Percentiles rank a stretch among this genome's conserved stretches.
Conservation (phyloP, 2,888 invertebrate species). For the Malacosoma neustria region DNA sequence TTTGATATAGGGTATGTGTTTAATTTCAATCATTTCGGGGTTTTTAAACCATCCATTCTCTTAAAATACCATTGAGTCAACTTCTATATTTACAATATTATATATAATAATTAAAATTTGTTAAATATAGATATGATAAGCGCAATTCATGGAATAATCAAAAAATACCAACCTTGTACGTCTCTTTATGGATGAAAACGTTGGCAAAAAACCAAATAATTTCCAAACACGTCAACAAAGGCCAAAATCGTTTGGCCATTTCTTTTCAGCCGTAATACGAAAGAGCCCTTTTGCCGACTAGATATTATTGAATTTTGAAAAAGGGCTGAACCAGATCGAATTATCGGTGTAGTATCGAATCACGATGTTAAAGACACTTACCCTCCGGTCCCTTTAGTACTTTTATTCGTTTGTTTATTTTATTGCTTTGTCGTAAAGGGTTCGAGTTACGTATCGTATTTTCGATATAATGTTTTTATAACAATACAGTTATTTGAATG, state of each 20-base stretch:
- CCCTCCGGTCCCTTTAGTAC: background rate
- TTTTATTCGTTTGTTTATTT: background rate
- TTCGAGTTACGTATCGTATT: background rate
- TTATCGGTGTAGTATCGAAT: conserved; percentile 34
- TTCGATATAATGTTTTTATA: background rate
- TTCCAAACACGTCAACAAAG: background rate
- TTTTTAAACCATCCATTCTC: too few relatives aligned
- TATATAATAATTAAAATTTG: too few relatives aligned
- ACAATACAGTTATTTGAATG: background rate
- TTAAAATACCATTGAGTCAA: too few relatives aligned
- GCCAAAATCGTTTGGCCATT: background rate
- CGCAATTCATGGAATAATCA: too few relatives aligned
- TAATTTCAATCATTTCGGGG: too few relatives aligned
- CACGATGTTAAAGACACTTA: conserved; percentile 31
- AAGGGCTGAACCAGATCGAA: conserved; percentile 20
- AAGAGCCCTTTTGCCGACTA: background rate
- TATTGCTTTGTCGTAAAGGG: background rate
- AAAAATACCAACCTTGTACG: too few relatives aligned
- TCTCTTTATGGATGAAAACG: too few relatives aligned
- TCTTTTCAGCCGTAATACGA: background rate
- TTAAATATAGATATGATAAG: too few relatives aligned
- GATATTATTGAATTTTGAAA: conserved; percentile 7
- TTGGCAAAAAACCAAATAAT: background rate
- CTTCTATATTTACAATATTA: too few relatives aligned
- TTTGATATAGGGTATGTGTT: too few relatives aligned